These are phyloP conservation scores for Nudaria mundana DNA, from an alignment of 2,888 invertebrate species.

Conservation along the genomic window DNA sequence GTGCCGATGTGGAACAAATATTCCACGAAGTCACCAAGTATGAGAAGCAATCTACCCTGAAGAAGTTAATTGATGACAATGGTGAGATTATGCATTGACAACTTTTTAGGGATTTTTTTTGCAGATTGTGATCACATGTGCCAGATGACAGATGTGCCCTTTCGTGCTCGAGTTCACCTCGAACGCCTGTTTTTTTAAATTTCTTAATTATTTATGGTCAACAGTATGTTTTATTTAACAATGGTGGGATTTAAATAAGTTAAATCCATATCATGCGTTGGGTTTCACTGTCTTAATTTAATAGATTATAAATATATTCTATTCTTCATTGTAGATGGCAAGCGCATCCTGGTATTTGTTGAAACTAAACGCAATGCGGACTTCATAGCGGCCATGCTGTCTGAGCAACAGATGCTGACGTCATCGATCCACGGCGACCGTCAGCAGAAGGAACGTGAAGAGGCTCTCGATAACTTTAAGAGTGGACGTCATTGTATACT, in stretches of 20 bases:
- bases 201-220: no score
- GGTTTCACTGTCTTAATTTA: no score
- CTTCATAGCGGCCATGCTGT: conserved; percentile 91
- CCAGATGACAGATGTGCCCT: no score
- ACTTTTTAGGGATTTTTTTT: no score
- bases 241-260: no score
- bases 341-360: conserved; percentile 91
- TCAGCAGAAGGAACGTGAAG: conserved; percentile 96
- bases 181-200: no score
- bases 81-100: conserved; percentile 59
- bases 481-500: conserved; percentile 88
- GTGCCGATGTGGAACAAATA: conserved; percentile 92
- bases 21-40: conserved; percentile 85
- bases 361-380: conserved; percentile 95
- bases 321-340: conserved; percentile 45
- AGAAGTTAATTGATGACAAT: conserved; percentile 84
- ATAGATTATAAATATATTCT: no score
- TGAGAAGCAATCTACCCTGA: conserved; percentile 88
- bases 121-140: no score
- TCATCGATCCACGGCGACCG: conserved; percentile 99
- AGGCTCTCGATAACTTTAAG: conserved; percentile 95
- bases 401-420: conserved; percentile 90
- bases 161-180: no score
- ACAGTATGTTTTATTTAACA: no score
- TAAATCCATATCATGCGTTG: no score